Evolutionary conservation across 2,888 invertebrate genomes (phyloP), one percentile per base, ranked within the genome.

Genomic region (Mesochorus sp.): DNA sequence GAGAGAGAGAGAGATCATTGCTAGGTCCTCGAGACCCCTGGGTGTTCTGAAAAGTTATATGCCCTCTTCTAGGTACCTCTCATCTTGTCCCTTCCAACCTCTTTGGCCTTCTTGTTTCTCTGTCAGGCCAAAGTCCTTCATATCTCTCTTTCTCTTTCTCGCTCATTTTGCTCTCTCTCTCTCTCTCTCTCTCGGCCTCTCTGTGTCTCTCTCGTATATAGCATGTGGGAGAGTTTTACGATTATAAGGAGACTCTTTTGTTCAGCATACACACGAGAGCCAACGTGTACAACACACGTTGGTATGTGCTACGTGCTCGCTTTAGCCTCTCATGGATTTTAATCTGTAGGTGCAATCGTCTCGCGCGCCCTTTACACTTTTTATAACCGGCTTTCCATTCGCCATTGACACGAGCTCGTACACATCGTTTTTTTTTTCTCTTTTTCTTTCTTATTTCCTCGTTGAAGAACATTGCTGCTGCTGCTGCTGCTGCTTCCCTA

Each of bases 171-270:
- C 66, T 37, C 26, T 31, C 4, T 26, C 51, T 4, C 51, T 10
- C 2, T 12, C 28, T 39, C 21, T 28, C 61, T 53, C 19, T 37
- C 21, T n/a, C n/a, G n/a, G n/a, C n/a, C n/a, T 26, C 64, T 49
- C 64, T 44, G 17, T 62, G 76, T 61, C 74, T 82, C 83, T 80
- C 82, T 76, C 74, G 64, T 70, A 62, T 76, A 34, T 44, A n/a
- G n/a, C n/a, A n/a, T n/a, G n/a, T n/a, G 79, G 31, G 76, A 80
- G 80, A 76, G 82, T 75, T 53, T 84, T 81, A 80, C 84, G 82
- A 80, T 83, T 82, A 79, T 80, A 79, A 82, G 81, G 81, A 82
- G 85, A 80, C 67, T 57, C 84, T 84, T 85, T 85, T 85, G 84
- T 85, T 83, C 79, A n/a, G n/a, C n/a, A n/a, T n/a, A n/a, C 71